These are phyloP conservation scores for Hemicrepidius hirtus DNA, from an alignment of 2,888 invertebrate genomes.

Conservation along the genomic window DNA sequence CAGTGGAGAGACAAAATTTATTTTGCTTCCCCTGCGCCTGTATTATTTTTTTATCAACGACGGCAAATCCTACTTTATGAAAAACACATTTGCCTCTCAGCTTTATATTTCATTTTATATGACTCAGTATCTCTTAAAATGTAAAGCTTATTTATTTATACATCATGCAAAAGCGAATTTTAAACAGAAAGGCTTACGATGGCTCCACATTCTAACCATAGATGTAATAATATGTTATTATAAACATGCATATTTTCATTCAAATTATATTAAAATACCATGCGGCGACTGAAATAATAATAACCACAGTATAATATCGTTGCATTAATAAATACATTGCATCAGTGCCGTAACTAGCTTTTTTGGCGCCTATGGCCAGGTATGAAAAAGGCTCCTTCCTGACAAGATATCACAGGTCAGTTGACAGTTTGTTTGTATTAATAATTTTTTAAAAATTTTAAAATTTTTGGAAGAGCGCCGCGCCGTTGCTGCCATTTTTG, in stretches of 20 bases:
- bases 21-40: constrained; percentile 8
- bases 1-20: constrained; percentile 10
- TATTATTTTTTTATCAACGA: constrained; percentile 19
- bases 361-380: too few relatives aligned
- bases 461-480: too few relatives aligned
- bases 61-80: constrained; percentile 17
- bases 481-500: too few relatives aligned
- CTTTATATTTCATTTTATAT: constrained; percentile 10
- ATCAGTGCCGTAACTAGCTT: too few relatives aligned
- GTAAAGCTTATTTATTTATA: constrained; percentile 18
- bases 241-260: constrained; percentile 15
- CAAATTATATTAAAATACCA: constrained; percentile 21
- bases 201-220: background rate
- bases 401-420: too few relatives aligned
- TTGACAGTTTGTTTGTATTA: too few relatives aligned
- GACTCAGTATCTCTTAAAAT: constrained; percentile 17
- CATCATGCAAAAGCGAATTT: constrained; percentile 1
- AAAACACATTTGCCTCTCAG: constrained; percentile 20
- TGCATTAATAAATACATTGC: too few relatives aligned
- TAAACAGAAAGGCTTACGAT: background rate
- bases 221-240: constrained; percentile 22
- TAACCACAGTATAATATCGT: too few relatives aligned
- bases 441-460: too few relatives aligned
- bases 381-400: too few relatives aligned
- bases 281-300: background rate